phyloP scores from a whole-genome alignment of 2,797 vertebrate genomes.

The Acanthurus tractus region DNA sequence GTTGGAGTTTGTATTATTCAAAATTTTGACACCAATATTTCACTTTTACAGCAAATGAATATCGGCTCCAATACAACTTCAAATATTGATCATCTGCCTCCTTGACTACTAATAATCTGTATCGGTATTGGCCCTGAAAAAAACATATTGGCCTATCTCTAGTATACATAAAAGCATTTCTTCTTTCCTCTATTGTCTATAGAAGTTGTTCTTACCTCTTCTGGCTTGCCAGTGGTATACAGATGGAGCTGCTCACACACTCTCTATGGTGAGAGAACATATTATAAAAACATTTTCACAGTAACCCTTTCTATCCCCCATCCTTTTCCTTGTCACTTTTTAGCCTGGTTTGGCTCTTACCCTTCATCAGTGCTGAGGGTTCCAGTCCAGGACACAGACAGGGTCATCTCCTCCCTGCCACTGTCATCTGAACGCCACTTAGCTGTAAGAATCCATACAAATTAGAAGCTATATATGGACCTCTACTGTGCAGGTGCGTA shows the following conservation, averaged over 20 bases:
- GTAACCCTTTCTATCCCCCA: not conserved
- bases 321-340: not conserved
- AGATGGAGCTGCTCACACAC: constrained; percentile 91
- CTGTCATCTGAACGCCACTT: constrained; percentile 94
- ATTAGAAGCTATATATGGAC: not conserved
- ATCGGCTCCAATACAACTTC: too few species aligned
- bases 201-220: constrained; percentile 89
- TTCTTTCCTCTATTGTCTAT: not conserved
- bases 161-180: not conserved
- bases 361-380: constrained; percentile 91
- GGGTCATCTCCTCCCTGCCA: constrained; percentile 95
- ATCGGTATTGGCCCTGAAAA: too few species aligned
- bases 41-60: too few species aligned
- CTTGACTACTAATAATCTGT: too few species aligned
- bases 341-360: constrained; percentile 77
- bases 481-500: not conserved
- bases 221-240: constrained; percentile 96
- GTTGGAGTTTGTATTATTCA: too few species aligned
- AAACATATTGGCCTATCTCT: too few species aligned
- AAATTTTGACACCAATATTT: too few species aligned
- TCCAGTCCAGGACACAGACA: constrained; percentile 95
- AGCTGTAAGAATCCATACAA: constrained; percentile 68
- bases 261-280: constrained; percentile 85
- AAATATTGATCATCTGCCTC: too few species aligned
- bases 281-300: not conserved